Conservation (phyloP, 2,113 vertebrate species). For the Proterorhinus semilunaris region DNA sequence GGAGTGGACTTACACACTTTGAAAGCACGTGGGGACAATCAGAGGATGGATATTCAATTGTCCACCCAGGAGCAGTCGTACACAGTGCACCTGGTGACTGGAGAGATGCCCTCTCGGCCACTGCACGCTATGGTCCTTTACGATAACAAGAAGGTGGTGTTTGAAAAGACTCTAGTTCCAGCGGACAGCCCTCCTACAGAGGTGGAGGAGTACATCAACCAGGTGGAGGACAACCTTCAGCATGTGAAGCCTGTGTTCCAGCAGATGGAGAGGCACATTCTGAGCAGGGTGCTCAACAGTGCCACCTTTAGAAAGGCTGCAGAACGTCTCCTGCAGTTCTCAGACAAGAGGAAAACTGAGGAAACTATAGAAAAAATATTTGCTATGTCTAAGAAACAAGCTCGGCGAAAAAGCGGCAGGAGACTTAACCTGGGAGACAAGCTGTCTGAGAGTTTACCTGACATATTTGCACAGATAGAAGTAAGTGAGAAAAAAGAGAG, state of each 20-base stretch:
- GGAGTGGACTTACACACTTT: conserved; percentile 89
- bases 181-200: conserved; percentile 72
- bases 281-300: conserved; percentile 86
- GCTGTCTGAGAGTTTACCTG: conserved; percentile 84
- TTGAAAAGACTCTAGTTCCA: conserved; percentile 76
- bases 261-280: conserved; percentile 90
- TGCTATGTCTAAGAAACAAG: conserved; percentile 80
- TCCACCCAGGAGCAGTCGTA: conserved; percentile 86
- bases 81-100: conserved; percentile 83
- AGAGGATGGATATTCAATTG: conserved; percentile 86
- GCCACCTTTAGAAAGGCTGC: conserved; percentile 88
- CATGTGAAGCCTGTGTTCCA: conserved; percentile 93
- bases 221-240: conserved; percentile 88
- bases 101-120: conserved; percentile 78
- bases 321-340: conserved; percentile 87
- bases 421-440: conserved; percentile 80
- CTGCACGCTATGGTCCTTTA: conserved; percentile 86
- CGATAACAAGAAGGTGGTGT: conserved; percentile 86
- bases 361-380: conserved; percentile 90
- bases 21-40: conserved; percentile 83
- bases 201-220: conserved; percentile 82
- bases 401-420: conserved; percentile 78
- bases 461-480: conserved; percentile 96
- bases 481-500: conserved; percentile 87
- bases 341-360: conserved; percentile 88